A percentile compares a stretch with the other conserved stretches of the same genome.
These are phyloP conservation scores for Holothuria glaberrima DNA, from an alignment of 35 echinoderm and acorn worm genomes.

Conservation along the genomic window DNA sequence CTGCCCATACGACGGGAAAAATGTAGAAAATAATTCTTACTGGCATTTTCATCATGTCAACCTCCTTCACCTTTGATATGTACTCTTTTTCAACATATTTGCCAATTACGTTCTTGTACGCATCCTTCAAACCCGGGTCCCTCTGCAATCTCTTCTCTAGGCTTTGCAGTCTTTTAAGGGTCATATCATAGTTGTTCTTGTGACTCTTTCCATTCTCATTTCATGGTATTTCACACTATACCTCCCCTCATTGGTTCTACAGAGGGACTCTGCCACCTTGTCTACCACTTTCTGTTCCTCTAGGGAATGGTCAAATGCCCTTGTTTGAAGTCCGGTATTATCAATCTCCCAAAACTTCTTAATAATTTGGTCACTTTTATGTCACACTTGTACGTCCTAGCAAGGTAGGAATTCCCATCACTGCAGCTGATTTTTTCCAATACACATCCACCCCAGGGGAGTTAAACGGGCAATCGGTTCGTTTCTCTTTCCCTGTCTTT, in stretches of 20 bases:
- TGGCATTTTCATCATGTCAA: neutral
- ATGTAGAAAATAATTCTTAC: slow-evolving; percentile 10
- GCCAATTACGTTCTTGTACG: neutral
- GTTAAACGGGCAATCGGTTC: slow-evolving; percentile 43
- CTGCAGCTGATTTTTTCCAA: neutral
- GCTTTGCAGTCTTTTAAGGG: neutral
- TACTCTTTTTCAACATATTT: neutral
- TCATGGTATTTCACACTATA: neutral
- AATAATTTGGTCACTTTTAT: neutral
- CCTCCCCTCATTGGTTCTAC: neutral
- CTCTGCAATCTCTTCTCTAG: neutral
- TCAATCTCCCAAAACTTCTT: slow-evolving; percentile 53
- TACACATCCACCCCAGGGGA: slow-evolving; percentile 30
- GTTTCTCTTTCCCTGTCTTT: slow-evolving; percentile 22
- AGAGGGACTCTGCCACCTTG: no score
- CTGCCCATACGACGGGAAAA: neutral
- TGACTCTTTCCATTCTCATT: neutral
- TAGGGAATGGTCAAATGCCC: no score
- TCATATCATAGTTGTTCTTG: neutral
- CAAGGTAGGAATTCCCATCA: slow-evolving; percentile 4
- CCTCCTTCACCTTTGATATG: neutral
- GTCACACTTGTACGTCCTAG: slow-evolving; percentile 22
- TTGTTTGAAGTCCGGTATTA: no score
- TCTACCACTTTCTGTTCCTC: no score
- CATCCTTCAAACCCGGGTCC: neutral